Conservation (phyloP, 64 coral and sea anemone genomes). For the Montipora sp. region DNA sequence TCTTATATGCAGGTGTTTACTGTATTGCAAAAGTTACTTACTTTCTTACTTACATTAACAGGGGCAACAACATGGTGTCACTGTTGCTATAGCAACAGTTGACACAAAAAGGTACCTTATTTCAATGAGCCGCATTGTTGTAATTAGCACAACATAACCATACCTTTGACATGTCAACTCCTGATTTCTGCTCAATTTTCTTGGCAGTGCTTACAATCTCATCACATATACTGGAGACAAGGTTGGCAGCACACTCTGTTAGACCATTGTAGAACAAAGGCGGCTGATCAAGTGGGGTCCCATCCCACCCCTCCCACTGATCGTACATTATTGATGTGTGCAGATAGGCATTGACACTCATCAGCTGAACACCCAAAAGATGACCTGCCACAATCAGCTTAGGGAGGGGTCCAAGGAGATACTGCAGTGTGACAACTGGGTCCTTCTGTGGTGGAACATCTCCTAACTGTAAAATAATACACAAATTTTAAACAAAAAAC, state of each 20-base stretch:
- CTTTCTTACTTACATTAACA: too few relatives aligned
- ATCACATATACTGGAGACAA: slow-evolving; percentile 18
- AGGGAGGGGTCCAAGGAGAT: slow-evolving; percentile 33
- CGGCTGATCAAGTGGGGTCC: slow-evolving; percentile 55
- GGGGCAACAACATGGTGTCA: too few relatives aligned
- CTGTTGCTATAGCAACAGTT: too few relatives aligned
- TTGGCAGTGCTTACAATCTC: slow-evolving; percentile 59
- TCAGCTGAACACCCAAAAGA: slow-evolving; percentile 53
- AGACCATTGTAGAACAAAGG: slow-evolving; percentile 70
- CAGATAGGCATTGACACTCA: slow-evolving; percentile 60
- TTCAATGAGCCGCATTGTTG: too few relatives aligned
- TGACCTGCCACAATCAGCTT: slow-evolving; percentile 35
- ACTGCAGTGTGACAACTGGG: slow-evolving; percentile 34
- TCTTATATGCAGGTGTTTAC: too few relatives aligned
- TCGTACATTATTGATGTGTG: slow-evolving; percentile 60
- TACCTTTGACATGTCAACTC: not conserved
- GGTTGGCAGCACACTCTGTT: slow-evolving; percentile 47
- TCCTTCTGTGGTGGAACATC: slow-evolving; percentile 36
- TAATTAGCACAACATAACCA: not conserved
- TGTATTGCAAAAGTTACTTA: too few relatives aligned
- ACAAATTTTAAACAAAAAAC: not conserved
- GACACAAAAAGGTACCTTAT: too few relatives aligned
- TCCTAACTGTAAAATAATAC: slow-evolving; percentile 1
- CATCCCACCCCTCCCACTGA: slow-evolving; percentile 71
- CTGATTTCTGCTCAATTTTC: slow-evolving; percentile 24